Evolutionary conservation across 1,140 invertebrate genomes (phyloP), one percentile per base, ranked within the genome.

Genomic region (Pollicipes pollicipes): DNA sequence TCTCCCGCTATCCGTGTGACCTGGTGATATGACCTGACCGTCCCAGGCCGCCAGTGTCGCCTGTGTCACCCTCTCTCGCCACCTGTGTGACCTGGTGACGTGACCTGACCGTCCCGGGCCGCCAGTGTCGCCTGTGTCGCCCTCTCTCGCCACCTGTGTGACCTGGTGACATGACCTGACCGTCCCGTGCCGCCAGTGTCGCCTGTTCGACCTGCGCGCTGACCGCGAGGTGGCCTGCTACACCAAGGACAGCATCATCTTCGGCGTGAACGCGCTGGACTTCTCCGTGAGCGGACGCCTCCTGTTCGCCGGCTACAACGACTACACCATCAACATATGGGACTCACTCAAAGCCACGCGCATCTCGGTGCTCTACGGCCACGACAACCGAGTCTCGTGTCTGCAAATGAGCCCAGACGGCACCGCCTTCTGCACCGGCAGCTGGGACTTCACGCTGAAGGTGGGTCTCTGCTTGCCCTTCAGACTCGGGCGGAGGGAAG

Each of bases 261-360:
- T 99, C 84, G 96, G 93, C 35, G 95, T 96, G 8, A 99, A 98
- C 82, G 90, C 93, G 13, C 94, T 99, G 58, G 97, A 99, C 81
- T 93, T 99, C 78, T 97, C 94, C 71, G 87, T 97, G 29, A 98
- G 95, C 80, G 94, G 74, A 2, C 73, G 74, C 0, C 72, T 76
- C 30, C 70, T 73, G 26, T 76, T 99, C 83, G 95, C 95, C 73
- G 97, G 96, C 68, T 99, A 99, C 83, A 96, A 96, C 81, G 97
- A 99, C 82, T 97, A 99, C 80, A 97, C 95, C 28, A 91, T 98
- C 30, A 95, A 98, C 82, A 89, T 97, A 26, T 99, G 97, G 97
- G 97, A 99, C 82, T 93, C 94, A 27, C 81, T 99, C 35, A 98
- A 98, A 78, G 95, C 89, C 78, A 85, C 86, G 69, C 84, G 97